Evolutionary conservation across 2,113 vertebrate genomes (phyloP), one percentile per base, ranked within the genome.

Genomic region (Gambusia holbrooki): DNA sequence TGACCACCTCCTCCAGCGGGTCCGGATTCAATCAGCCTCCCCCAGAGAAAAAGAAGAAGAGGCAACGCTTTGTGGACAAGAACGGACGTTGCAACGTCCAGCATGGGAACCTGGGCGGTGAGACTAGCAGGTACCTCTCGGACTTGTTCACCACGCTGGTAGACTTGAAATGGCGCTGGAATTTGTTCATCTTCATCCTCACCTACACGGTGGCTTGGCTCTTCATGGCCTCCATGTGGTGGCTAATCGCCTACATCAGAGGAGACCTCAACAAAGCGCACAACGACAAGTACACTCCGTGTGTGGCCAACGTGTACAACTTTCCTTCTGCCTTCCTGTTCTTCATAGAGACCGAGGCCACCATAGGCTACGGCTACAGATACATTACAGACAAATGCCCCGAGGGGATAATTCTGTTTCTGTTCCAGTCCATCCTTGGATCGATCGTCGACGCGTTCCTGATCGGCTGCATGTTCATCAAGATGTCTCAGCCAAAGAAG

Each of bases 401-500:
- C 1, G 97, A 99, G 92, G 97, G 97, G 78, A 99, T 99, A 91
- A 97, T 99, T 83, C 96, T 99, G 22, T 99, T 99, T 91, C 96
- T 99, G 77, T 98, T 99, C 91, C 98, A 99, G 93, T 99, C 98
- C 82, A 98, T 99, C 92, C 94, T 99, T 28, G 98, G 98, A 76
- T 99, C 98, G 88, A 98, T 99, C 66, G 98, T 99, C 79, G 98
- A 99, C 51, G 98, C 98, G 33, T 99, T 99, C 90, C 92, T 99
- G 88, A 98, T 99, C 78, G 98, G 98, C 88, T 99, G 98, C 92
- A 99, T 99, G 97, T 99, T 99, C 88, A 99, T 99, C 91, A 99
- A 99, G 94, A 99, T 99, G 98, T 99, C 98, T 29, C 98, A 99
- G 91, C 98, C 98, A 88, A 99, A 99, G 93, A 99, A 99, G 84